Evolutionary conservation across 37 sponge, comb jelly and placozoan genomes (phyloP), one percentile per base, ranked within the genome.

Genomic region (Axinella damicornis): DNA sequence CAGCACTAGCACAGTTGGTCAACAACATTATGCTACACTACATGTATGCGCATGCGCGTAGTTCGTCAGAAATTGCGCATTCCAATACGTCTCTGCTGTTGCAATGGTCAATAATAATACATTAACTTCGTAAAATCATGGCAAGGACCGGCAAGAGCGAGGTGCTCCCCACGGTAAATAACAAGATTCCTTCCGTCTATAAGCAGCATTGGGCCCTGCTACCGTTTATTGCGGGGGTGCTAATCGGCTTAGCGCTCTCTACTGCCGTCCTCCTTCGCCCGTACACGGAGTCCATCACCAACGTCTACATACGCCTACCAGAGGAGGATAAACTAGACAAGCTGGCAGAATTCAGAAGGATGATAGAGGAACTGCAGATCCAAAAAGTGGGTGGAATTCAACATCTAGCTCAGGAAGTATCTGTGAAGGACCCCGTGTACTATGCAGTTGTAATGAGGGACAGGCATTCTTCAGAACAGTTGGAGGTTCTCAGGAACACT

Each of bases 191-290:
- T 46, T 46, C 46, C 46, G 46, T 25, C 59, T 24, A 19, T 2
- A n/a, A 19, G 2, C 40, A 33, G 55, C 82, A 82, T 58, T 83
- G 83, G 75, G 58, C 69, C 24, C 58, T 76, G 25, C 24, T 84
- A 1, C 85, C 85, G 1, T 68, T 76, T 21, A 57, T 84, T 28
- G 69, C 68, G 2, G 85, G 85, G 5, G 57, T 84, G 0, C 33
- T 84, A 38, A 67, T 76, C 2, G 85, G 85, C 20, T 27, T 84
- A 15, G 54, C 76, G 0, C 22, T 84, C 31, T 84, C 85, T 39
- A 84, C 76, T 22, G 20, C 75, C 14, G 16, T 68, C 0, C 68
- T 84, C 5, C 25, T 84, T 35, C 56, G 69, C 6, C 83, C 83
- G 12, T 40, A 83, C 74, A 62, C 74, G 0, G 34, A 41, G 25